A percentile compares a stretch with the other conserved stretches of the same genome.
phyloP scores from a whole-genome alignment of 2,797 vertebrate genomes.

The Takifugu ocellatus region DNA sequence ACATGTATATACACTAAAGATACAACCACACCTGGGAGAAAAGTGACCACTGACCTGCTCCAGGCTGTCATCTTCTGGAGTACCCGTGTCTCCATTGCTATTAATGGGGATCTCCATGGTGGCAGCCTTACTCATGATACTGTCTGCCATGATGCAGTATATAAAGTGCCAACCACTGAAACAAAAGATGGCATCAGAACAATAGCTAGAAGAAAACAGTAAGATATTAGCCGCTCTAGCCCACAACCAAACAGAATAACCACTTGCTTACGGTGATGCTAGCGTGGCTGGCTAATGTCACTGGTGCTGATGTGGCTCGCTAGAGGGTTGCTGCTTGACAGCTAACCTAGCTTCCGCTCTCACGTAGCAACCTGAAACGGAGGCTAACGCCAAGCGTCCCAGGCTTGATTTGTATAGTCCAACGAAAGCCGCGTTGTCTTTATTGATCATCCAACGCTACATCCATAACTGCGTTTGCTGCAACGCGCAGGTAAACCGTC shows the following conservation, averaged over 20 bases:
- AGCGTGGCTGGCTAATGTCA: conserved; percentile 26
- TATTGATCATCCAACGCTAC: conserved; percentile 13
- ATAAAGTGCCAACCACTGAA: conserved; percentile 16
- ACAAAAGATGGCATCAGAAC: neutral
- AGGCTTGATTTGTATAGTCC: neutral
- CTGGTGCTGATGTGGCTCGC: conserved; percentile 63
- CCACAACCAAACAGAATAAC: neutral
- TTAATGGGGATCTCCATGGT: conserved; percentile 98
- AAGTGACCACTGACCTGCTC: conserved; percentile 85
- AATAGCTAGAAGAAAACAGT: neutral
- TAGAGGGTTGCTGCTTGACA: conserved; percentile 37
- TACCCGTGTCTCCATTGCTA: conserved; percentile 88
- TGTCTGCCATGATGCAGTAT: conserved; percentile 81
- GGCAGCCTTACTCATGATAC: conserved; percentile 93
- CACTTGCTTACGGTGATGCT: conserved; percentile 32
- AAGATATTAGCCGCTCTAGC: neutral
- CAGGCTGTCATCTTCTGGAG: conserved; percentile 87
- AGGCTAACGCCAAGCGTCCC: conserved; percentile 8
- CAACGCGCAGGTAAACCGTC: conserved; percentile 27
- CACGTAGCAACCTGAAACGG: conserved; percentile 20
- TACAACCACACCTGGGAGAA: neutral
- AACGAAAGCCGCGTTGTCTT: conserved; percentile 15
- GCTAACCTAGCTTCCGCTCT: conserved; percentile 56
- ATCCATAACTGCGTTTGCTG: conserved; percentile 40
- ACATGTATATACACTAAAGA: neutral